Conservation (phyloP, 2,113 vertebrate species). For the Microtus richardsoni region DNA sequence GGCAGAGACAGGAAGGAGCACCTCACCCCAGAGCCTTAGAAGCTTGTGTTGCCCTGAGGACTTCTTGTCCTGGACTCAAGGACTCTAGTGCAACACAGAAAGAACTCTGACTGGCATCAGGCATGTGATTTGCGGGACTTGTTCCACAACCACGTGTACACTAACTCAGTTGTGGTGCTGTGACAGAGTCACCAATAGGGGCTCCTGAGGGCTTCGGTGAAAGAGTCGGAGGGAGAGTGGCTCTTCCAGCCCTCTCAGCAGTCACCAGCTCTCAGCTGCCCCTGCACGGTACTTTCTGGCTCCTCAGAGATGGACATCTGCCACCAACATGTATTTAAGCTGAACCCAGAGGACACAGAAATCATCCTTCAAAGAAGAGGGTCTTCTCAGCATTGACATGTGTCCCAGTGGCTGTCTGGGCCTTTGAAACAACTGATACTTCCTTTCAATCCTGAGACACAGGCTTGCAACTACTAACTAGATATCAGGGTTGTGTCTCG, state of each 20-base stretch:
- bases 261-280: rapidly evolving
- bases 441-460: neutral
- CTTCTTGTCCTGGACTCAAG: neutral
- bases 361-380: neutral
- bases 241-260: rapidly evolving
- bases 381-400: neutral
- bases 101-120: neutral
- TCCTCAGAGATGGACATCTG: neutral
- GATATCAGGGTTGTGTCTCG: neutral
- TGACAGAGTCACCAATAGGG: neutral
- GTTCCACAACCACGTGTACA: rapidly evolving
- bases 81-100: neutral
- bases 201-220: rapidly evolving
- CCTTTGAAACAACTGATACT: neutral
- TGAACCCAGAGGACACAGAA: neutral
- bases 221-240: rapidly evolving
- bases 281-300: rapidly evolving
- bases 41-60: rapidly evolving
- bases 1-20: neutral
- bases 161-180: rapidly evolving
- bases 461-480: neutral
- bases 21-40: neutral
- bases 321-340: neutral
- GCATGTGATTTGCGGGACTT: rapidly evolving
- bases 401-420: rapidly evolving